Percentiles rank a stretch among this genome's conserved stretches.
phyloP scores from a whole-genome alignment of 2,113 vertebrate genomes.

The Nestor notabilis region DNA sequence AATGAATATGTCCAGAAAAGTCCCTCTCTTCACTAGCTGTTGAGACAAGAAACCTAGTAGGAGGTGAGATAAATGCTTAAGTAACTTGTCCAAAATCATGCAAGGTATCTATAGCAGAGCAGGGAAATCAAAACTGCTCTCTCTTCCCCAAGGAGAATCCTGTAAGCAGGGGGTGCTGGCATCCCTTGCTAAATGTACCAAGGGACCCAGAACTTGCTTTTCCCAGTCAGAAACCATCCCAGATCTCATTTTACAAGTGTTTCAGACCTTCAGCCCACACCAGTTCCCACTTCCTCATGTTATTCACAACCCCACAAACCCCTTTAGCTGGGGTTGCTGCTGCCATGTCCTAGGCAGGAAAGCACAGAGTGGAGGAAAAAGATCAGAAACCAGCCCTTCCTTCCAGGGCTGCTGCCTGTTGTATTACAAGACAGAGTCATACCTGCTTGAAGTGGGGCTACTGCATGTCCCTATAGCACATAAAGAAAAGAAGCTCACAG shows the following conservation, averaged over 20 bases:
- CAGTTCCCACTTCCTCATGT: not conserved
- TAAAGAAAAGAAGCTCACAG: too few species aligned
- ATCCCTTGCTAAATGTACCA: not conserved
- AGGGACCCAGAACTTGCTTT: not conserved
- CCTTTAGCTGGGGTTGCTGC: not conserved
- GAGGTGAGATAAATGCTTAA: not conserved
- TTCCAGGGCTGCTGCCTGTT: not conserved
- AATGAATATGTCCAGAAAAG: not conserved
- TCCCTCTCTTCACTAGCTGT: not conserved
- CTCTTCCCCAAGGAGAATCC: not conserved
- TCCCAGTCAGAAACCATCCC: not conserved
- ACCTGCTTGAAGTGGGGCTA: not conserved
- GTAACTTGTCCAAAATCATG: not conserved
- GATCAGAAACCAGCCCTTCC: not conserved
- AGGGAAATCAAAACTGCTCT: not conserved
- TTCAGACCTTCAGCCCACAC: not conserved
- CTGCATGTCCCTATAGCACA: accelerated
- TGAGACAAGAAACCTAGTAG: not conserved
- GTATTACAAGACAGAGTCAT: not conserved
- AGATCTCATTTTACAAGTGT: not conserved
- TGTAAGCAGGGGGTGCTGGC: not conserved
- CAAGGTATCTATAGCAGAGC: not conserved
- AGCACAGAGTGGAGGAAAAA: not conserved
- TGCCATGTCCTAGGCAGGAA: not conserved
- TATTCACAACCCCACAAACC: not conserved